Conservation (phyloP, 2,888 invertebrate genomes). For the Cataglyphis cursor region DNA sequence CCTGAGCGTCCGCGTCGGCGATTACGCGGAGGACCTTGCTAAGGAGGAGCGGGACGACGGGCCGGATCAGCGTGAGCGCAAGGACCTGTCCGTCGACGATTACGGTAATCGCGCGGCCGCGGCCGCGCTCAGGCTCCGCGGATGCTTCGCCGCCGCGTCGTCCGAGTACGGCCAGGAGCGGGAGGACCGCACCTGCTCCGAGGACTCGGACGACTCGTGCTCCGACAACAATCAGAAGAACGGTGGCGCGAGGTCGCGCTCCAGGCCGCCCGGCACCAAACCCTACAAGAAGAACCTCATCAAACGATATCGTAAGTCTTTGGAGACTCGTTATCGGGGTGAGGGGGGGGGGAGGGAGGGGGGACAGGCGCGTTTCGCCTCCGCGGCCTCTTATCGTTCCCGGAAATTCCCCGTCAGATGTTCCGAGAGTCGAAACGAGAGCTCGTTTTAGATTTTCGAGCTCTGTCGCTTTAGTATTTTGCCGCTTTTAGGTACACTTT, state of each 20-base stretch:
- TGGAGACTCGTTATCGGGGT: too few species aligned
- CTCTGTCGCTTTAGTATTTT: too few species aligned
- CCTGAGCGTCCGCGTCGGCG: constrained; percentile 89
- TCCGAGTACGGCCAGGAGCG: constrained; percentile 85
- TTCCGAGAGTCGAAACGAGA: too few species aligned
- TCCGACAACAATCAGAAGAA: constrained; percentile 89
- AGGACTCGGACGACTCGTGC: constrained; percentile 94
- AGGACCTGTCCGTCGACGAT: constrained; percentile 76
- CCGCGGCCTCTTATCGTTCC: not conserved
- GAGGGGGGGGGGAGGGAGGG: too few species aligned
- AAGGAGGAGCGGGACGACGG: constrained; percentile 86
- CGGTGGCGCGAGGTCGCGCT: constrained; percentile 87
- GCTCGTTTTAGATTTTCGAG: not conserved
- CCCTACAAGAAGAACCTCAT: constrained; percentile 97
- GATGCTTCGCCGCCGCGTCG: constrained; percentile 75
- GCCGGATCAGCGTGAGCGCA: constrained; percentile 82
- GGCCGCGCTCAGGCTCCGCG: constrained; percentile 87
- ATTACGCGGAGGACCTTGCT: constrained; percentile 81
- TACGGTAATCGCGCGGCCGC: constrained; percentile 84
- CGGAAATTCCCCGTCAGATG: not conserved
- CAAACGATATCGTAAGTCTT: constrained; percentile 96
- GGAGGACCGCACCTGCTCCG: constrained; percentile 90
- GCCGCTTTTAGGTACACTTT: not conserved
- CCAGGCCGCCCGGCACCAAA: constrained; percentile 86
- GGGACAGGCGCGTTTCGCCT: not conserved